Conservation (phyloP, 2,797 vertebrate species). For the Melanogrammus aeglefinus region DNA sequence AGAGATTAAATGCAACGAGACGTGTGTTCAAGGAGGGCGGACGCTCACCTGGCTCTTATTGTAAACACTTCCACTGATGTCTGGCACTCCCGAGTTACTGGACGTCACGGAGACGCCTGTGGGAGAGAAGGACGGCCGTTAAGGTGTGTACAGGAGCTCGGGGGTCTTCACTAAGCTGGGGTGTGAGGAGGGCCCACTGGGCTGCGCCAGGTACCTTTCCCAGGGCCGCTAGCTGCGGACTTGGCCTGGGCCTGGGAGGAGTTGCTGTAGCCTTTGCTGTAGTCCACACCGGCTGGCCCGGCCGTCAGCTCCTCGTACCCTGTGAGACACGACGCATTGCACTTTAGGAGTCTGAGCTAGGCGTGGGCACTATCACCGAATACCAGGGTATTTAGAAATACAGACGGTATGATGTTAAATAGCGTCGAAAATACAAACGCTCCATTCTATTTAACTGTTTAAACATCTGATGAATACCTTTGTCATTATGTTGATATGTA, state of each 20-base stretch:
- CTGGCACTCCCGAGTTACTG: slow-evolving; percentile 89
- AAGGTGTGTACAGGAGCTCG: neutral
- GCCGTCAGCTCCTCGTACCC: slow-evolving; percentile 93
- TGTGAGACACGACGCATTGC: slow-evolving; percentile 42
- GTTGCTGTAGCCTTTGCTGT: slow-evolving; percentile 91
- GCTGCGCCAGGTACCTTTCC: slow-evolving; percentile 80
- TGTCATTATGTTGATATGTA: too few relatives aligned
- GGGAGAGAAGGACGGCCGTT: slow-evolving; percentile 13
- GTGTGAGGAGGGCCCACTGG: neutral
- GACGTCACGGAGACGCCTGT: slow-evolving; percentile 90
- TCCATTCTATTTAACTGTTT: too few relatives aligned
- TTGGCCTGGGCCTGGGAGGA: slow-evolving; percentile 92
- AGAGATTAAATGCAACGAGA: neutral
- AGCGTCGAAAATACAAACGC: too few relatives aligned
- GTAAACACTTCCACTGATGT: slow-evolving; percentile 94
- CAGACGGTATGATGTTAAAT: too few relatives aligned
- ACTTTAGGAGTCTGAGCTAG: too few relatives aligned
- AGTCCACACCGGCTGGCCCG: slow-evolving; percentile 86
- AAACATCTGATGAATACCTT: too few relatives aligned
- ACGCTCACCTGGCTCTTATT: slow-evolving; percentile 90
- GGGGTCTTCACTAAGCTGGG: neutral
- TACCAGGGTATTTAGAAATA: too few relatives aligned
- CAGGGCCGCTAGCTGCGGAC: slow-evolving; percentile 84
- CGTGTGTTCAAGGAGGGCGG: too few relatives aligned
- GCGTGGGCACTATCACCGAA: too few relatives aligned